phyloP scores from a whole-genome alignment of 2,888 invertebrate species.

The Cephus nigrinus region DNA sequence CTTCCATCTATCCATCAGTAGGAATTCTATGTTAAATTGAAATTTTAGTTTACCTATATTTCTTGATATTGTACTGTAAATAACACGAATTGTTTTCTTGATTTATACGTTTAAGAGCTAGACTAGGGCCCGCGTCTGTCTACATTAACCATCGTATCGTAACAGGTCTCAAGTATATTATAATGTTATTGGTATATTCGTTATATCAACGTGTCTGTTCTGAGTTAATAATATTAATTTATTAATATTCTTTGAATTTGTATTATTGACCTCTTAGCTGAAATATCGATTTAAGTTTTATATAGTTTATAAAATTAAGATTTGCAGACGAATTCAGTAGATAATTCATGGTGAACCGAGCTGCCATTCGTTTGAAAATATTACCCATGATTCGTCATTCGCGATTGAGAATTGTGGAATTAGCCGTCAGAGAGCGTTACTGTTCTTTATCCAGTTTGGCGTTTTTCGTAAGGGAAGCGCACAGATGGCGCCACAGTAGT shows the following conservation, averaged over 20 bases:
- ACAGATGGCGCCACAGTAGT: not conserved
- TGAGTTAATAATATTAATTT: conserved; percentile 7
- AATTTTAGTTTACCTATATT: not conserved
- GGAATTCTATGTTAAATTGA: not conserved
- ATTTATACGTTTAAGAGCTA: not conserved
- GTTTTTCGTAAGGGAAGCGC: not conserved
- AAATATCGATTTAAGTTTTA: not conserved
- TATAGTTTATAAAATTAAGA: not conserved
- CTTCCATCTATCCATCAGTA: not conserved
- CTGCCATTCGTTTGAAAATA: not conserved
- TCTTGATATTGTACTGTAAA: conserved; percentile 1
- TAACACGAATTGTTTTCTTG: not conserved
- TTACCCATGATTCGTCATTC: not conserved
- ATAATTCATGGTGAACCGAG: not conserved
- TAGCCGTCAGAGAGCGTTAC: not conserved
- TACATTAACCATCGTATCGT: not conserved
- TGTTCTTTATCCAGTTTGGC: not conserved
- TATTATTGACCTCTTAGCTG: not conserved
- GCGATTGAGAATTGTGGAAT: not conserved
- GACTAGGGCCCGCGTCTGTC: not conserved
- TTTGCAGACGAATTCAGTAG: not conserved
- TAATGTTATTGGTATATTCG: conserved; percentile 2
- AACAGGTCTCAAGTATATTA: not conserved
- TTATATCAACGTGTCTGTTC: conserved; percentile 7
- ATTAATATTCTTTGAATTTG: not conserved